Base-by-base conservation (phyloP, 2,113 vertebrate species). In the Eudyptes chrysolophus region DNA sequence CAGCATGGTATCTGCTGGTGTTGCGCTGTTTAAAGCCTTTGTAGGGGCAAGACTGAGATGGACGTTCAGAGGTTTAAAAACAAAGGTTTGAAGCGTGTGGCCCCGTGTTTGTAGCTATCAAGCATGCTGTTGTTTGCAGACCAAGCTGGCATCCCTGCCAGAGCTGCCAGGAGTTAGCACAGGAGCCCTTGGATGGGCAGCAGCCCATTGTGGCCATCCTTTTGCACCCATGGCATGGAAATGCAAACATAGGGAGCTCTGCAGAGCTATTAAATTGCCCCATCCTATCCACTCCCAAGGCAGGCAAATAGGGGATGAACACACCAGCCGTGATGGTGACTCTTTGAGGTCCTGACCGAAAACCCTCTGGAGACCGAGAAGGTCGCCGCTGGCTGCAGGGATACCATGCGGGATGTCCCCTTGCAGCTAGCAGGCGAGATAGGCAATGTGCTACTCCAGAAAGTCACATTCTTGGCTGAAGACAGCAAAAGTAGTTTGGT, bases 41-140 rank as follows among this genome's bases (percentile, higher is more conserved):
- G 84, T 16, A 95, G 87, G 78, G 57, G 34, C n/a, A 21, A 84
- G 83, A 91, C 92, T 89, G 91, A 97, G 97, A 98, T 98, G 97
- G 77, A 82, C 16, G 13, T 97, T 97, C 88, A 58, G 91, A 64
- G 93, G 84, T 85, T 69, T 98, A 98, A 98, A 98, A 98, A 98
- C 96, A 98, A 98, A 98, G 98, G 98, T 98, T 98, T 97, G 83
- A 77, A 25, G 55, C 0, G 0, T 14, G 60, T 54, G 26, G 36
- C 81, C 87, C 34, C 0, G 0, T 18, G 55, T 87, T 79, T 70
- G 60, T 76, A 62, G 71, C 42, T 71, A 19, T 48, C 0, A 2
- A 79, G 52, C 0, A 0, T 58, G 52, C n/a, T 0, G 1, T 13
- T 69, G 48, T 69, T 72, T 60, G 72, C 65, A 87, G 61, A 38